Base-by-base conservation (phyloP, 2,797 vertebrate genomes). In the Malurus splendens region DNA sequence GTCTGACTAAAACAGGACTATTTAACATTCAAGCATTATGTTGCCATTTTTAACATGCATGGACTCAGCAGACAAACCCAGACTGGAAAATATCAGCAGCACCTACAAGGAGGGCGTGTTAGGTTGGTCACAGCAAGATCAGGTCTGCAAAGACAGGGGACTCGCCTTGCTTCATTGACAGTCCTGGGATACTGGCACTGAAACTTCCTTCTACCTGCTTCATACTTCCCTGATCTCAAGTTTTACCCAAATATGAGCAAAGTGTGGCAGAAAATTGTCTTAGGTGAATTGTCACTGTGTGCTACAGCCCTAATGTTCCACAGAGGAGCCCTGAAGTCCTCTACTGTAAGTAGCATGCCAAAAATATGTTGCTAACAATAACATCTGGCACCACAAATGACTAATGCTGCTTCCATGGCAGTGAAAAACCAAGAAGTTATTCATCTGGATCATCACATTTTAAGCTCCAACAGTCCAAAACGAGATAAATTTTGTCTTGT, bases 391-490 rank as follows among this genome's bases (percentile, higher is more conserved):
- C 24, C 54, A 85, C 12, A 55, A 54, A 24, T 68, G 77, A 78
- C 42, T 79, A 51, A 48, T 33, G 28, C 48, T 44, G 24, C 25
- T 85, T 82, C n/a, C 33, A 39, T 45, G 28, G 25, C 44, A 80
- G 7, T 55, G 61, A 55, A 74, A 93, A 90, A 74, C 10, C 39
- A 82, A 80, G 61, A 77, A 28, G 44, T 78, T 89, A 65, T 88
- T 85, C 22, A 82, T 72, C 41, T 77, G 80, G 38, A 72, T 85
- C 61, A 62, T 90, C 90, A 55, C 32, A 82, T 68, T 91, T 91
- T 68, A 86, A 78, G 38, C 23, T 86, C 22, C 19, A n/a, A 18
- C 42, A 74, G 44, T 51, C n/a, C 72, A 73, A 93, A 91, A 89
- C 0, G 33, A 78, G 47, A 36, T 33, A 61, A 71, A 7, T 39